phyloP scores from a whole-genome alignment of 2,113 vertebrate species.

The Genyomyrus donnyi region DNA sequence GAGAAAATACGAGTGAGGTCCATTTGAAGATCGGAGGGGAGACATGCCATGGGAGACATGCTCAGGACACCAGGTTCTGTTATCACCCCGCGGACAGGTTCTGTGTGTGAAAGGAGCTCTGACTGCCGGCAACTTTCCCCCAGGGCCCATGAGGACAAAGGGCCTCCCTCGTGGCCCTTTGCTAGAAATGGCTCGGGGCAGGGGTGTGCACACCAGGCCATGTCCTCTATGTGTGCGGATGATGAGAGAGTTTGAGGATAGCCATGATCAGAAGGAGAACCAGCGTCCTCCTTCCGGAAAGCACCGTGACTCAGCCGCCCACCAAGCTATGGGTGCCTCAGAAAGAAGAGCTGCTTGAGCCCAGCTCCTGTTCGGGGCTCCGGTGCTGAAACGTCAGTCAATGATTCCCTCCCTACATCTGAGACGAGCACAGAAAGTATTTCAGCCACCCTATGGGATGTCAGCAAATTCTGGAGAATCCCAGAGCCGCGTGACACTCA shows the following conservation, averaged over 20 bases:
- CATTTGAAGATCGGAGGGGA: neutral
- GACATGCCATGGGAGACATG: neutral
- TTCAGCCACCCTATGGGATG: neutral
- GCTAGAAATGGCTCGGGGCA: too few species aligned
- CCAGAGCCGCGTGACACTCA: neutral
- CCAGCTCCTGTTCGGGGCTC: neutral
- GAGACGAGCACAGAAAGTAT: too few species aligned
- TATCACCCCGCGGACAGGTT: too few species aligned
- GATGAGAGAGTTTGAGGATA: neutral
- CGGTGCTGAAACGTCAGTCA: neutral
- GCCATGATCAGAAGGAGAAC: neutral
- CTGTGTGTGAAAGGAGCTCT: too few species aligned
- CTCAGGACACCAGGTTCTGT: neutral
- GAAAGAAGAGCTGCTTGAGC: neutral
- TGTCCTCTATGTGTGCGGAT: neutral
- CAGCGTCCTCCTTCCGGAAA: neutral
- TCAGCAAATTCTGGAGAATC: neutral
- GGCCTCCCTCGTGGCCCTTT: too few species aligned
- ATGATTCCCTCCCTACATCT: neutral
- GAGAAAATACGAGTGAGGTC: neutral
- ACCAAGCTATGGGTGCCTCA: neutral
- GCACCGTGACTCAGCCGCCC: neutral
- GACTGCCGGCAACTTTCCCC: too few species aligned
- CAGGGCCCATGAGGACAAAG: too few species aligned
- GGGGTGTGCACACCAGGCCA: neutral